A percentile compares a stretch with the other conserved stretches of the same genome.
Conservation (phyloP, 2,797 vertebrate species). For the Glyptemys insculpta region DNA sequence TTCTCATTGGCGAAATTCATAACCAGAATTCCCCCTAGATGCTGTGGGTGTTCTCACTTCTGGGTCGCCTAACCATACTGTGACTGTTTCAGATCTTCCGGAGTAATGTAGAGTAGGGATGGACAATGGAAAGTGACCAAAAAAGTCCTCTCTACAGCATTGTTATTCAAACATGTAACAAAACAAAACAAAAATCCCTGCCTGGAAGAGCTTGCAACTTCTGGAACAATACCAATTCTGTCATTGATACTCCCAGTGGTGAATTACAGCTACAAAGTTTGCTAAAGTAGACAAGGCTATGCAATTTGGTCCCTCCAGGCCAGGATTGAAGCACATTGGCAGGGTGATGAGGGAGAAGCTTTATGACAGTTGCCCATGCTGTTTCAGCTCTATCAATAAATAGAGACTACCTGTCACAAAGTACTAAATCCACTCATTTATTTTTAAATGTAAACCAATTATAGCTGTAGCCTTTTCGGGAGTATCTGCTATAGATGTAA, state of each 20-base stretch:
- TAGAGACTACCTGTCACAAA: not conserved
- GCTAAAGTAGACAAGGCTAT: not conserved
- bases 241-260: not conserved
- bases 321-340: not conserved
- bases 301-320: not conserved
- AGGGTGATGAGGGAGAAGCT: not conserved
- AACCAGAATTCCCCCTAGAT: not conserved
- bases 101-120: not conserved
- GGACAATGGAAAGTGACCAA: not conserved
- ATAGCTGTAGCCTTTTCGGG: rapidly evolving
- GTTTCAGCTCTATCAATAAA: not conserved
- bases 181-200: not conserved
- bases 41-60: not conserved
- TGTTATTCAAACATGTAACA: not conserved
- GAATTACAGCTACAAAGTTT: not conserved
- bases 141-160: not conserved
- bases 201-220: not conserved
- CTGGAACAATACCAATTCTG: not conserved
- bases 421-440: not conserved
- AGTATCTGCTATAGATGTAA: not conserved
- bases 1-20: not conserved
- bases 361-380: not conserved
- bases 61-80: not conserved
- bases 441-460: not conserved
- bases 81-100: not conserved